These are phyloP conservation scores for Hippoglossus hippoglossus DNA, from an alignment of 2,797 vertebrate genomes.

Conservation along the genomic window DNA sequence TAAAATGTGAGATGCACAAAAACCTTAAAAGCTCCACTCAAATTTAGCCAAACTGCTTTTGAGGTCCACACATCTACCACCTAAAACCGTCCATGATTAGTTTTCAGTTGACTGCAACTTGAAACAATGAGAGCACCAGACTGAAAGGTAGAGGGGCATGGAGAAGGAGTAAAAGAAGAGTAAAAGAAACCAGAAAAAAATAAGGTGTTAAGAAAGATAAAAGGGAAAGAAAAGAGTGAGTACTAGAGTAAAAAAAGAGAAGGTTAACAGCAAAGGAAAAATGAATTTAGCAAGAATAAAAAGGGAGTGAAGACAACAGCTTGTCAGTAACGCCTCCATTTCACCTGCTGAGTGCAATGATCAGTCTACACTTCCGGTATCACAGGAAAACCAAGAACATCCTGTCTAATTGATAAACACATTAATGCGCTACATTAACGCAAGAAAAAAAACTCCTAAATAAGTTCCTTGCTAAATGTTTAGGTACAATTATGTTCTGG, in stretches of 20 bases:
- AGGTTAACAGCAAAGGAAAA: not conserved
- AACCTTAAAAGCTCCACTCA: slow-evolving; percentile 60
- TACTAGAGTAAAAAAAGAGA: slow-evolving; percentile 11
- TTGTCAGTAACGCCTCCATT: slow-evolving; percentile 20
- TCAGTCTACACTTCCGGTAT: slow-evolving; percentile 36
- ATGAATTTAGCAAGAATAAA: slow-evolving; percentile 18
- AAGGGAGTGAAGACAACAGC: slow-evolving; percentile 19
- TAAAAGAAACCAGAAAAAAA: not conserved
- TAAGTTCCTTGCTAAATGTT: slow-evolving; percentile 30
- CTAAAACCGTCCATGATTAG: not conserved
- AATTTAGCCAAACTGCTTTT: slow-evolving; percentile 40
- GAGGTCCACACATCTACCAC: slow-evolving; percentile 24
- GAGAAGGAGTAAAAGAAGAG: not conserved
- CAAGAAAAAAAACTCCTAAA: slow-evolving; percentile 19
- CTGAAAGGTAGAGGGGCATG: slow-evolving; percentile 2
- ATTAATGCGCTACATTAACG: slow-evolving; percentile 34
- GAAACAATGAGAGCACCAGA: slow-evolving; percentile 31
- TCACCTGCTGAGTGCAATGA: slow-evolving; percentile 35
- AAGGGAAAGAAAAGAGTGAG: not conserved
- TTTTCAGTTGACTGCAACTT: slow-evolving; percentile 50
- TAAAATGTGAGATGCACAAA: slow-evolving; percentile 44
- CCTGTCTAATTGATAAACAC: slow-evolving; percentile 50
- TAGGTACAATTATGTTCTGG: slow-evolving; percentile 53
- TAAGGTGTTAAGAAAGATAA: slow-evolving; percentile 8
- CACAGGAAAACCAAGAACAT: slow-evolving; percentile 29